These are phyloP conservation scores for Ernsta delagoae DNA, from an alignment of 2,888 invertebrate genomes.

Conservation along the genomic window DNA sequence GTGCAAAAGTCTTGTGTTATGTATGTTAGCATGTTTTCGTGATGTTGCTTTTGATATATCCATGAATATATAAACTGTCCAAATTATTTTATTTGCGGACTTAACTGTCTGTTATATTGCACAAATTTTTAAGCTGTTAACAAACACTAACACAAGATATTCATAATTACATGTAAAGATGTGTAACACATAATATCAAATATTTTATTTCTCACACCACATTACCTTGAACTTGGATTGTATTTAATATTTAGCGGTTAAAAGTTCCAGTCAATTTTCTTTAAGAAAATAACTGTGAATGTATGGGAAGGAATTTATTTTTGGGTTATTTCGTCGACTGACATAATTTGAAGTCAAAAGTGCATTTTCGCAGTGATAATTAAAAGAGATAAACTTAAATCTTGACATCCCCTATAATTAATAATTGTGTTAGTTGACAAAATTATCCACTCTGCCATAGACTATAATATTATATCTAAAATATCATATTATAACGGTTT, in stretches of 20 bases:
- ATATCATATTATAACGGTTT: slow-evolving; percentile 30
- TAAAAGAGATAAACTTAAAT: background rate
- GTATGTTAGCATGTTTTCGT: too few species aligned
- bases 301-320: slow-evolving; percentile 21
- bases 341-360: background rate
- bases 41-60: too few species aligned
- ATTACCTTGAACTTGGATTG: background rate
- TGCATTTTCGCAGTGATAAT: background rate
- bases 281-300: slow-evolving; percentile 32
- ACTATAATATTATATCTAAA: slow-evolving; percentile 1
- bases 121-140: too few species aligned
- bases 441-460: slow-evolving; percentile 22
- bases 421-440: slow-evolving; percentile 9
- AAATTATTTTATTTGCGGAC: too few species aligned
- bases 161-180: too few species aligned
- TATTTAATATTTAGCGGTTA: slow-evolving; percentile 11
- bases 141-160: too few species aligned
- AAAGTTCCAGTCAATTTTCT: slow-evolving; percentile 29
- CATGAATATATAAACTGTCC: too few species aligned
- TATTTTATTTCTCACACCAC: slow-evolving; percentile 28
- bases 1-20: too few species aligned
- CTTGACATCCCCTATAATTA: too few species aligned
- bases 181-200: background rate
- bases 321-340: slow-evolving; percentile 16
- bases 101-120: too few species aligned